These are phyloP conservation scores for Paracanthobrama guichenoti DNA, from an alignment of 2,113 vertebrate genomes.

Conservation along the genomic window DNA sequence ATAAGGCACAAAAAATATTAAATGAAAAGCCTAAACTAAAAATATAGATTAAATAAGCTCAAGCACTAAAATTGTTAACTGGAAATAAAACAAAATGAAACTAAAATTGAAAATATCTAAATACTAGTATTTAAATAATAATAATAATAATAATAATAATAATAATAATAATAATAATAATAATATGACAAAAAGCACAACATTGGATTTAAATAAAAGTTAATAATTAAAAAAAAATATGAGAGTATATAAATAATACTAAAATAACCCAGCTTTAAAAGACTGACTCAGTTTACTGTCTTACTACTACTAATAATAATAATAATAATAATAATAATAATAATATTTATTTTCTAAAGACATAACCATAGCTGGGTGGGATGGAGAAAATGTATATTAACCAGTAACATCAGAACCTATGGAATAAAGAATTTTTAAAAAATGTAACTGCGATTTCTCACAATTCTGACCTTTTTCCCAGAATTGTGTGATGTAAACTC, in stretches of 20 bases:
- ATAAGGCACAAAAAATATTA: background rate
- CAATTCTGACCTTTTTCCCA: no score
- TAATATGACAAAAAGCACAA: no score
- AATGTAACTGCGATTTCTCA: no score
- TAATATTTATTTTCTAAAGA: background rate
- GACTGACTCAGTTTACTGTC: background rate
- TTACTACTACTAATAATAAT: background rate
- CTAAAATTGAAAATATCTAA: background rate
- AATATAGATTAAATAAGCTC: background rate
- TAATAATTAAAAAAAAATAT: background rate
- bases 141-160: background rate
- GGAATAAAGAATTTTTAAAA: no score
- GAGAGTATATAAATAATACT: background rate
- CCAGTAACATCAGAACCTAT: no score
- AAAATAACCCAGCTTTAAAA: background rate
- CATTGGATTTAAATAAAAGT: background rate
- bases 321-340: background rate
- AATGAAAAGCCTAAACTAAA: background rate
- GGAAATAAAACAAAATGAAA: background rate
- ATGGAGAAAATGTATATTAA: background rate
- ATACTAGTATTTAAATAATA: background rate
- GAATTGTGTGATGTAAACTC: no score
- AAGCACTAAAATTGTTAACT: background rate
- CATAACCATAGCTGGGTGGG: background rate
- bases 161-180: no score